These are phyloP conservation scores for Drosophila kanapiae DNA, from an alignment of 1,140 invertebrate genomes.

Conservation along the genomic window DNA sequence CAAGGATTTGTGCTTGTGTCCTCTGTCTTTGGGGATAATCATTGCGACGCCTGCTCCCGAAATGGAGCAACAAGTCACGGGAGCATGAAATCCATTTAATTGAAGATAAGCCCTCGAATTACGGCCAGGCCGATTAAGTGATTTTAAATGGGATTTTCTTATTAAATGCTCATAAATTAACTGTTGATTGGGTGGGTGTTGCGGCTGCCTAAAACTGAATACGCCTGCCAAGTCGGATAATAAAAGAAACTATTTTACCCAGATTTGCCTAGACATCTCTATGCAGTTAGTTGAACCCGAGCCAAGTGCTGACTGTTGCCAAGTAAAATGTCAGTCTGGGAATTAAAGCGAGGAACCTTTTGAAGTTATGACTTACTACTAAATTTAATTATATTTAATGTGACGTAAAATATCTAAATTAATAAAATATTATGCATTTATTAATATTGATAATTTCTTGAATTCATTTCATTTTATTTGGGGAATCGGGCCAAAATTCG, in stretches of 20 bases:
- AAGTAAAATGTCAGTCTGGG: slow-evolving; percentile 27
- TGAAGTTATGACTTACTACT: too few relatives aligned
- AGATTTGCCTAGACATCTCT: slow-evolving; percentile 12
- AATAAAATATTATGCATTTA: neutral
- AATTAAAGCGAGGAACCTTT: neutral
- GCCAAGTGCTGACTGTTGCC: slow-evolving; percentile 55
- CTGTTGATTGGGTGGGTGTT: slow-evolving; percentile 19
- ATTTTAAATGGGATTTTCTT: slow-evolving; percentile 30
- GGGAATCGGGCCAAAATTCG: slow-evolving; percentile 29
- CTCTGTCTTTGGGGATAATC: slow-evolving; percentile 20
- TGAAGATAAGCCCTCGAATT: slow-evolving; percentile 28
- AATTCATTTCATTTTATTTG: neutral
- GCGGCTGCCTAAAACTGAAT: slow-evolving; percentile 12
- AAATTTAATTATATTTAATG: neutral
- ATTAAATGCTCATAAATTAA: slow-evolving; percentile 47
- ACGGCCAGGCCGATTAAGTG: slow-evolving; percentile 17
- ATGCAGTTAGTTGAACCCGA: slow-evolving; percentile 22
- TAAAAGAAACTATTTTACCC: slow-evolving; percentile 63
- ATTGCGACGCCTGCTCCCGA: neutral
- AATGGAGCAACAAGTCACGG: slow-evolving; percentile 39
- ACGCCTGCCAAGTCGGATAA: slow-evolving; percentile 27
- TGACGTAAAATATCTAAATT: too few relatives aligned
- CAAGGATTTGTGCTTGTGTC: slow-evolving; percentile 31
- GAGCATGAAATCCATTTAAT: slow-evolving; percentile 29
- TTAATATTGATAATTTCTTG: too few relatives aligned